phyloP scores from a whole-genome alignment of 2,113 vertebrate genomes.

The Meleagris gallopavo region DNA sequence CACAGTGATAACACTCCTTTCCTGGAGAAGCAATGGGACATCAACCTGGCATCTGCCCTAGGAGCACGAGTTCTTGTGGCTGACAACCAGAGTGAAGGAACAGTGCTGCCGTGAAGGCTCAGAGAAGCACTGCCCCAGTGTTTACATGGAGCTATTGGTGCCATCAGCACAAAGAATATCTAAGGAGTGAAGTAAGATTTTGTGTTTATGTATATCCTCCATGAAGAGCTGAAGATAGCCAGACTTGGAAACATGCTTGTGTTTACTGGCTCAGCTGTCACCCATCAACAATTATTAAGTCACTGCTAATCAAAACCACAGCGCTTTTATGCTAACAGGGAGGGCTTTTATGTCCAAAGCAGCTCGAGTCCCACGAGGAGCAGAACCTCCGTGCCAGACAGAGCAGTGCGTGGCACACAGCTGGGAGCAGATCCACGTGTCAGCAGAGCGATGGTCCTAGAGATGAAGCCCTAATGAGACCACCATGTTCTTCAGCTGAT shows the following conservation, averaged over 20 bases:
- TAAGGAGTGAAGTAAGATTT: constrained; percentile 22
- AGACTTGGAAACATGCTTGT: background rate
- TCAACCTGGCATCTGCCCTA: background rate
- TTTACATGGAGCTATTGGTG: background rate
- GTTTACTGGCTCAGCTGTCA: constrained; percentile 19
- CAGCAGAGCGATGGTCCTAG: too few relatives aligned
- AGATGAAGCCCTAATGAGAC: background rate
- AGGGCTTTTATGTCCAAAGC: background rate
- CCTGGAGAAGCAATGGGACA: background rate
- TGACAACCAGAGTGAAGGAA: too few relatives aligned
- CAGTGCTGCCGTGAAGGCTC: too few relatives aligned
- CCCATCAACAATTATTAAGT: background rate
- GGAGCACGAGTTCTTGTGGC: too few relatives aligned
- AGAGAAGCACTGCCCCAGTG: background rate
- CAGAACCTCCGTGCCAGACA: background rate
- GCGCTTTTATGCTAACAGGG: too few relatives aligned
- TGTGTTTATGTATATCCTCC: background rate
- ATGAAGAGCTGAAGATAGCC: background rate
- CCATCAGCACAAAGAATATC: background rate
- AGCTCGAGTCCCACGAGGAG: background rate
- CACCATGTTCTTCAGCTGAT: background rate
- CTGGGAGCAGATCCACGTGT: background rate
- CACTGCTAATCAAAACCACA: background rate
- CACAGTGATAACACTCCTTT: background rate
- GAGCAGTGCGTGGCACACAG: background rate